Base-by-base conservation (phyloP, 1,140 invertebrate genomes). In the Zaprionus vittiger region DNA sequence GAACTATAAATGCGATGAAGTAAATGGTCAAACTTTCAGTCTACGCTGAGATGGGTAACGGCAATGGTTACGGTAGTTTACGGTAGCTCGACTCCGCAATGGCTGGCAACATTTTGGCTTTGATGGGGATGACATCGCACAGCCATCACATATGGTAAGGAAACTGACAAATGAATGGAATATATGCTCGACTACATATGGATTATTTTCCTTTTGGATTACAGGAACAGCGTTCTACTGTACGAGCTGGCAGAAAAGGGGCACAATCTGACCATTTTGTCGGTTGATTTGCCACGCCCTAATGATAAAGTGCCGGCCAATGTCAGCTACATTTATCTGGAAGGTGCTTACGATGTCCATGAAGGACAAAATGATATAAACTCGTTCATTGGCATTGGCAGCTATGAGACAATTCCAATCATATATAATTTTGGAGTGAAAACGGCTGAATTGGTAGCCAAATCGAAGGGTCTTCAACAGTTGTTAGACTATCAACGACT, bases 201-300 rank as follows among this genome's bases (percentile, higher is more conserved):
- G 1, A 49, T 4, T 22, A 22, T 12, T 20, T 49, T 15, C 4
- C 31, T 41, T 41, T 52, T 12, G 12, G 17, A 17, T 59, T 34
- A 41, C 22, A 69, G 71, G 63, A 73, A 73, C 22, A 76, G 73
- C 31, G 73, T 76, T 15, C 26, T 83, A 20, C 41, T 78, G 5
- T 26, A 78, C 15, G 75, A 68, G 9, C 62, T 81, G 12, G 75
- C 71, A 1, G 74, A 57, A 26, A 55, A 75, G 38, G 81, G 78
- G 7, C 81, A 78, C 26, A 78, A 80, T 73, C 22, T 83, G 31
- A 83, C 80, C 9, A 64, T 82, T 47, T n/a, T 76, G 5, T 71
- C 74, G 6, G 73, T 76, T 12, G 47, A 76, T 15, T 14, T 76
- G 67, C 73, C 73, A 20, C 61, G 73, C 1, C 22, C 67, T 6